Conservation (phyloP, 2,797 vertebrate genomes). For the Sus cebifrons region DNA sequence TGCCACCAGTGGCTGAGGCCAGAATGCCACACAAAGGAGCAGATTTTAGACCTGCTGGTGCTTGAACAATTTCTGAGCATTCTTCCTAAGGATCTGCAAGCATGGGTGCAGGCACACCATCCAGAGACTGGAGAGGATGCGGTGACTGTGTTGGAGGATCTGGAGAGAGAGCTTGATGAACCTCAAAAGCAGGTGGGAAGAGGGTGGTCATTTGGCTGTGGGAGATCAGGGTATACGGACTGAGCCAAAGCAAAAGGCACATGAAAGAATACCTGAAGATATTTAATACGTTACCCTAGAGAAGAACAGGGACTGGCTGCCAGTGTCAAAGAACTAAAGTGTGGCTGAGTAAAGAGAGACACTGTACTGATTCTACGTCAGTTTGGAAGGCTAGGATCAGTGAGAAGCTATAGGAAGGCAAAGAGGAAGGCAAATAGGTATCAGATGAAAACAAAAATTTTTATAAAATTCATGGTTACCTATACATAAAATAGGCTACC, state of each 20-base stretch:
- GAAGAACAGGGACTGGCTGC: neutral
- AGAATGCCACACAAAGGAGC: slow-evolving; percentile 80
- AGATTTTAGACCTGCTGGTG: slow-evolving; percentile 80
- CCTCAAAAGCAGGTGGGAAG: slow-evolving; percentile 58
- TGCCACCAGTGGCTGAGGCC: slow-evolving; percentile 81
- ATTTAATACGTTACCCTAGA: neutral
- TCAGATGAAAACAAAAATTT: neutral
- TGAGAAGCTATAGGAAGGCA: slow-evolving; percentile 19
- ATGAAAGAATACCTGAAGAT: neutral
- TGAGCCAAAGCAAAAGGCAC: neutral
- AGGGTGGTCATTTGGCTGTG: neutral
- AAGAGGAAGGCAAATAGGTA: neutral
- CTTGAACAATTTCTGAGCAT: slow-evolving; percentile 82
- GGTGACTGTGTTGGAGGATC: slow-evolving; percentile 44
- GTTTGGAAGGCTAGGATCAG: neutral
- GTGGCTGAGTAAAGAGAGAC: neutral
- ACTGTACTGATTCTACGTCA: neutral
- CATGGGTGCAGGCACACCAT: slow-evolving; percentile 70
- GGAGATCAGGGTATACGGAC: neutral
- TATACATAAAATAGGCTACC: neutral
- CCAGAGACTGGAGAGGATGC: slow-evolving; percentile 73
- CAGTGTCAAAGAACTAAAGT: neutral
- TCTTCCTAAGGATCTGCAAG: slow-evolving; percentile 71
- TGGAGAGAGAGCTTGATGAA: slow-evolving; percentile 69
- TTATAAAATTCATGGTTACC: neutral